A percentile compares a stretch with the other conserved stretches of the same genome.
Evolutionary conservation across 2,888 invertebrate species (phyloP).

Genomic region (Argyra leucocephala): DNA sequence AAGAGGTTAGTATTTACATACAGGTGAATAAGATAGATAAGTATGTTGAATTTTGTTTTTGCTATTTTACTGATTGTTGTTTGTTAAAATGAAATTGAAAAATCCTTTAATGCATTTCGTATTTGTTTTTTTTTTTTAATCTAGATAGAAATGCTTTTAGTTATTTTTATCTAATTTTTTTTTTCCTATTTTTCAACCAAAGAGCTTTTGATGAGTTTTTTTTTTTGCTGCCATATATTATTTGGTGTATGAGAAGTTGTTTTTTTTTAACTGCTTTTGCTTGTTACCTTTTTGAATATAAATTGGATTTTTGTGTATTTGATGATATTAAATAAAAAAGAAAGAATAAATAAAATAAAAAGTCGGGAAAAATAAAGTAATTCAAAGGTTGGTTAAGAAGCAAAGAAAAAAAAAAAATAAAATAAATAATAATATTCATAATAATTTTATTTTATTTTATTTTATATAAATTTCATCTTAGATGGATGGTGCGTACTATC

Average conservation of each 20-base stretch:
- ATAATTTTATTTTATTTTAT: background rate
- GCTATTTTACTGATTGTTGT: too few relatives aligned
- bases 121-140: background rate
- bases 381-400: background rate
- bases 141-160: background rate
- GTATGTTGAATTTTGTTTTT: background rate
- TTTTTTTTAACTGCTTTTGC: slow-evolving; percentile 1
- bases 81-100: slow-evolving; percentile 9
- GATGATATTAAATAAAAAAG: slow-evolving; percentile 7
- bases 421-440: background rate
- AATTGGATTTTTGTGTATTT: slow-evolving; percentile 11
- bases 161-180: background rate
- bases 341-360: background rate
- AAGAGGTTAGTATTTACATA: background rate
- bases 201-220: slow-evolving; percentile 6
- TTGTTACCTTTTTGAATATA: slow-evolving; percentile 11
- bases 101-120: slow-evolving; percentile 8
- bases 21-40: background rate
- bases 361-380: background rate
- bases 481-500: too few relatives aligned
- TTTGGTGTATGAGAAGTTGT: background rate
- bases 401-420: background rate
- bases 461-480: background rate
- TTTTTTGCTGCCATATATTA: background rate
- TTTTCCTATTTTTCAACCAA: background rate